Conservation (phyloP, 2,888 invertebrate genomes). For the Acleris sparsana region DNA sequence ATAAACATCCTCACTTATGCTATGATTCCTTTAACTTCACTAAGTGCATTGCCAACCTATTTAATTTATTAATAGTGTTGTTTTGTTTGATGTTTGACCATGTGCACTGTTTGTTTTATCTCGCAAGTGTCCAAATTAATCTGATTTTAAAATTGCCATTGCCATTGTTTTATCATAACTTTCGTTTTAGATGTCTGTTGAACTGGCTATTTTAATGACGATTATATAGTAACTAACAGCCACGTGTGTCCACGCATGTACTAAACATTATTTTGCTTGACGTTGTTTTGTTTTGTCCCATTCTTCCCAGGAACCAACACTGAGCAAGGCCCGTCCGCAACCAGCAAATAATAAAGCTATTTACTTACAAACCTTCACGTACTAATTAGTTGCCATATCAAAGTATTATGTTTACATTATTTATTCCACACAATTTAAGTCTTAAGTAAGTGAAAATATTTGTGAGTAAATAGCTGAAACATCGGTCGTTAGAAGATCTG, state of each 20-base stretch:
- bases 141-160: conserved; percentile 25
- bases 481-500: conserved; percentile 68
- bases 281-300: conserved; percentile 68
- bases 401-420: conserved; percentile 30
- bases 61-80: conserved; percentile 22
- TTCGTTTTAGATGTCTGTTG: neutral
- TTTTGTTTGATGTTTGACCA: conserved; percentile 12
- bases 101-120: conserved; percentile 27
- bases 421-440: conserved; percentile 2
- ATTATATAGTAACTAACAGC: conserved; percentile 51
- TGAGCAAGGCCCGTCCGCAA: conserved; percentile 74
- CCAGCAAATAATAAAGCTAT: conserved; percentile 66
- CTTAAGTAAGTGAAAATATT: conserved; percentile 16
- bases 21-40: conserved; percentile 39
- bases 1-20: conserved; percentile 19
- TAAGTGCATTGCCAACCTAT: conserved; percentile 37
- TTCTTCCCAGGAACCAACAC: conserved; percentile 79
- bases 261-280: conserved; percentile 69
- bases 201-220: conserved; percentile 40
- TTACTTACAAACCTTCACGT: conserved; percentile 43
- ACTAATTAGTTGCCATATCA: conserved; percentile 38
- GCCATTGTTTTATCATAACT: neutral
- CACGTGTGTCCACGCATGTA: conserved; percentile 76
- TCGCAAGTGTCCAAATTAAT: conserved; percentile 19
- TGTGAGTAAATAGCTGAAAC: conserved; percentile 54